Conservation (phyloP, 2,113 vertebrate genomes). For the Zosterops japonicus region DNA sequence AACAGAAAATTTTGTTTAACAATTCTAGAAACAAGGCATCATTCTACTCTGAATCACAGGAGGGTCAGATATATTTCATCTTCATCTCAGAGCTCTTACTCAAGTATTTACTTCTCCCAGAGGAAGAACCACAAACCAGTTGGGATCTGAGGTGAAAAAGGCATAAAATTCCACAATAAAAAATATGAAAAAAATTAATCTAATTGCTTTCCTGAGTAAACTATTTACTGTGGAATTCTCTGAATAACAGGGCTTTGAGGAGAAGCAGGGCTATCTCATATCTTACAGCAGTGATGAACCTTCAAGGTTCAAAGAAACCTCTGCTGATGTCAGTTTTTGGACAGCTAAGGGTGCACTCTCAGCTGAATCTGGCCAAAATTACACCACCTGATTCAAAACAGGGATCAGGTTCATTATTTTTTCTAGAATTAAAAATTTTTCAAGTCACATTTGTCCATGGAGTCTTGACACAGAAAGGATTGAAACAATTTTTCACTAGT, state of each 20-base stretch:
- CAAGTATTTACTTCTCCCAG: background rate
- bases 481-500: background rate
- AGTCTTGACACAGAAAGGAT: background rate
- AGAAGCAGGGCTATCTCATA: accelerated
- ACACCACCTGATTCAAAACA: background rate
- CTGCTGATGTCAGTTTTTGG: background rate
- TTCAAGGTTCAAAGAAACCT: background rate
- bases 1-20: background rate
- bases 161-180: background rate
- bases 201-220: background rate
- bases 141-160: background rate
- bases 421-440: background rate
- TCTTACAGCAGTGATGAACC: background rate
- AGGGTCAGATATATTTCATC: accelerated
- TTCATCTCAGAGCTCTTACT: background rate
- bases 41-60: background rate
- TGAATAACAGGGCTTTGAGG: background rate
- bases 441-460: background rate
- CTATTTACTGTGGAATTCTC: background rate
- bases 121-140: background rate
- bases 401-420: background rate
- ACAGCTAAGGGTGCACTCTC: background rate
- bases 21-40: background rate
- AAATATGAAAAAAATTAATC: background rate
- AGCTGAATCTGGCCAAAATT: background rate